These are phyloP conservation scores for Omphaloscelis lunosa DNA, from an alignment of 2,888 invertebrate species.

Conservation along the genomic window DNA sequence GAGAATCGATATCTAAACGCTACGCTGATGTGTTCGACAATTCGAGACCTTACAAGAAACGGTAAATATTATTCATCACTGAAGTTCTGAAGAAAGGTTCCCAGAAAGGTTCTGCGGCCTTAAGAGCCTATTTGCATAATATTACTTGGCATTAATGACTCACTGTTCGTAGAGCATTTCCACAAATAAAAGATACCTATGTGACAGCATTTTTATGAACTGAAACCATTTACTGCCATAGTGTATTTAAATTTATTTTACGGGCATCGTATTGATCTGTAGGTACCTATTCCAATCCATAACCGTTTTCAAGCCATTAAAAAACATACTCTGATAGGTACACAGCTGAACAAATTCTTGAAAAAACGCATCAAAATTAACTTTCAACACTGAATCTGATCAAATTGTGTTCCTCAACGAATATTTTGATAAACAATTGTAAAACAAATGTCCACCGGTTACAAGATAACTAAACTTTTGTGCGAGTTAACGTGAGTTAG, in stretches of 20 bases:
- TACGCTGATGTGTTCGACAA: background rate
- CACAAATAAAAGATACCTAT: background rate
- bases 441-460: slow-evolving; percentile 40
- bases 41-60: background rate
- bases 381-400: slow-evolving; percentile 12
- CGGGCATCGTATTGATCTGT: background rate
- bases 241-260: background rate
- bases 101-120: background rate
- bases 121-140: background rate
- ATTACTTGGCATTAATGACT: background rate
- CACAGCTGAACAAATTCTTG: background rate
- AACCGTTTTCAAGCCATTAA: background rate
- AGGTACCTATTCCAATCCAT: background rate
- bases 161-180: background rate
- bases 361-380: slow-evolving; percentile 10
- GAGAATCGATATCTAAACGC: background rate
- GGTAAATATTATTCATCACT: background rate
- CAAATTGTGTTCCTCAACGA: background rate
- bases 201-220: background rate
- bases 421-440: slow-evolving; percentile 32
- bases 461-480: slow-evolving; percentile 44
- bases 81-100: background rate
- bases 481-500: slow-evolving; percentile 57
- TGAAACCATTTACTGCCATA: background rate
- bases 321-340: background rate